Base-by-base conservation (phyloP, 2,797 vertebrate species). In the Malurus splendens region DNA sequence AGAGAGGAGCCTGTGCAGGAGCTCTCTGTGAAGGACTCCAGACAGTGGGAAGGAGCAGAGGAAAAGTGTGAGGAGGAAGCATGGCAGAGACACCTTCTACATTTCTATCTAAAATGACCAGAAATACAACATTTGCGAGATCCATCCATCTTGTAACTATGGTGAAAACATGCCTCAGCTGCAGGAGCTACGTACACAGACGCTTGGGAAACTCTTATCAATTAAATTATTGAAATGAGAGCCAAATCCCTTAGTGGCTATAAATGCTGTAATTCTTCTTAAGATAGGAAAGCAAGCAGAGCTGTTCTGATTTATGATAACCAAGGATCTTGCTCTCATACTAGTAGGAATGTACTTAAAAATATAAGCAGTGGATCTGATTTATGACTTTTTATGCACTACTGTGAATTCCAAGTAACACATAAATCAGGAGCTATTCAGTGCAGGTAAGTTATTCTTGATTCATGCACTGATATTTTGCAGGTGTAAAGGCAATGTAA, bases 141-240 rank as follows among this genome's bases (percentile, higher is more conserved):
- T 39, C 19, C 44, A 86, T 86, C 55, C 36, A 4, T 88, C 55
- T 86, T 62, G 25, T 68, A 76, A 33, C 59, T 75, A 0, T 1
- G n/a, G 71, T 38, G 62, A 83, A 84, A 84, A 82, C 41, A 15
- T 23, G 52, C 11, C 73, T 81, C 7, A 1, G 57, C 86, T 83
- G 44, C 18, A 59, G 62, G n/a, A 91, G 66, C 62, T 38, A 9
- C 2, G 2, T 30, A 11, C n/a, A 18, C 23, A 61, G 80, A 66
- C 18, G 18, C 64, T 38, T 87, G 74, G 66, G 67, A 75, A 86
- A 47, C 25, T 50, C 86, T 90, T 73, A 75, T 59, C 83, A 82
- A 68, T 81, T 78, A 86, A 86, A 86, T 90, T 86, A 84, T 73
- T 92, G 67, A 91, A 92, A 94, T 90, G 64, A 79, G 72, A 79